Evolutionary conservation across 2,113 vertebrate genomes (phyloP), one percentile per base, ranked within the genome.

Genomic region (Ochotona princeps): DNA sequence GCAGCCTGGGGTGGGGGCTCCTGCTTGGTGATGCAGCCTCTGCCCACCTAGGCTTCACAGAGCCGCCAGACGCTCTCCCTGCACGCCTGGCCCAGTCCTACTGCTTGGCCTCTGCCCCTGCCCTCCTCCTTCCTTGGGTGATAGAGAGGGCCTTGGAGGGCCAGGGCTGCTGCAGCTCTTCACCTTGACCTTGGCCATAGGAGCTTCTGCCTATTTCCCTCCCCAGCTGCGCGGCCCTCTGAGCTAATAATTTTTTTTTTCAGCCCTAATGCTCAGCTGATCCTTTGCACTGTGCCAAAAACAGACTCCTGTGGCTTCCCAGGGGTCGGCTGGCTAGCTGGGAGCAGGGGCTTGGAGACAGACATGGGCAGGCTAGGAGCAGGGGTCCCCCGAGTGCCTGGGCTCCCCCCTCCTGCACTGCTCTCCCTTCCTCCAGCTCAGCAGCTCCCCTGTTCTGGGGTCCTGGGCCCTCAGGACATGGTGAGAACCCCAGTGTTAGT

Each of bases 61-160:
- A 57, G 54, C 54, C 54, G 74, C n/a, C 69, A 51, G 49, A 11
- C 1, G 0, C 11, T 70, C 30, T 60, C 76, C 79, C 74, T 28
- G 28, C 15, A 30, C 74, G 54, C 82, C 78, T 21, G 88, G 69
- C 72, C 93, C 57, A 84, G 83, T 57, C 54, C 54, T 57, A 67
- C 38, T 84, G 38, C 81, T 38, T 49, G 87, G 84, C 81, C 88
- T 94, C 85, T 92, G 90, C 70, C 66, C 75, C 92, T 94, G 75
- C 47, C 65, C 74, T 35, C 54, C 57, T 72, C 60, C 60, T 54
- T 32, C 18, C 38, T 44, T 44, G 38, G 38, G 38, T 44, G 80
- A 89, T 66, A 66, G 72, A 92, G 72, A 90, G 74, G 72, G 75
- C 94, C 61, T 23, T 2, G 5, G 21, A 63, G 51, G 0, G 2